These are phyloP conservation scores for Zoanthus solanderi DNA, from an alignment of 92 coral and sea anemone genomes.

Conservation along the genomic window DNA sequence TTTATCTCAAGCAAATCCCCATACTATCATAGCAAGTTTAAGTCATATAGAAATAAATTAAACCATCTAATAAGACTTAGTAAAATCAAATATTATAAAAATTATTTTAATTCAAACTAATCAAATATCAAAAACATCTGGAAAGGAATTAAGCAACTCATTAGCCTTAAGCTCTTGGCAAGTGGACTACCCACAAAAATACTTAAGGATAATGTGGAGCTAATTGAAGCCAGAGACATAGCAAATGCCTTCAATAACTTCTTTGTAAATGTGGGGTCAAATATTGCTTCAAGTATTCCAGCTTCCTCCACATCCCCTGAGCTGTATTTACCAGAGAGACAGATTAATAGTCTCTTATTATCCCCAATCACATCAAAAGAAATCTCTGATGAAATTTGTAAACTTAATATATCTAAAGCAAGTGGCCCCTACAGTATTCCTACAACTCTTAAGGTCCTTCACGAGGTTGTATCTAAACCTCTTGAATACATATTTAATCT, in stretches of 20 bases:
- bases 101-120: slow-evolving; percentile 25
- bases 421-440: slow-evolving; percentile 24
- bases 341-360: too few relatives aligned
- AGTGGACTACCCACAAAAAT: slow-evolving; percentile 11
- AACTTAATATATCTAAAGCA: slow-evolving; percentile 8
- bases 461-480: slow-evolving; percentile 23
- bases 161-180: slow-evolving; percentile 53
- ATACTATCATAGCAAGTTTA: slow-evolving; percentile 51
- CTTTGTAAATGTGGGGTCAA: slow-evolving; percentile 7
- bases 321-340: neutral
- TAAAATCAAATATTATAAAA: slow-evolving; percentile 31
- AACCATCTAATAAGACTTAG: slow-evolving; percentile 51
- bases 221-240: neutral
- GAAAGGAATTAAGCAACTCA: slow-evolving; percentile 56
- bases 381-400: slow-evolving; percentile 7
- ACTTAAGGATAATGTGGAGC: slow-evolving; percentile 2
- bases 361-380: neutral
- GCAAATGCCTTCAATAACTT: slow-evolving; percentile 2
- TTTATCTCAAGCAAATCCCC: slow-evolving; percentile 47
- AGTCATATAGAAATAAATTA: slow-evolving; percentile 49
- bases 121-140: slow-evolving; percentile 23
- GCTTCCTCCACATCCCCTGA: neutral
- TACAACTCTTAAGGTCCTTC: slow-evolving; percentile 11
- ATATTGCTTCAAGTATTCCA: slow-evolving; percentile 4
- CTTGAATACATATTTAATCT: slow-evolving; percentile 14